Evolutionary conservation across 2,797 vertebrate species (phyloP), one percentile per base, ranked within the genome.

Genomic region (Rhadinocentrus ornatus): DNA sequence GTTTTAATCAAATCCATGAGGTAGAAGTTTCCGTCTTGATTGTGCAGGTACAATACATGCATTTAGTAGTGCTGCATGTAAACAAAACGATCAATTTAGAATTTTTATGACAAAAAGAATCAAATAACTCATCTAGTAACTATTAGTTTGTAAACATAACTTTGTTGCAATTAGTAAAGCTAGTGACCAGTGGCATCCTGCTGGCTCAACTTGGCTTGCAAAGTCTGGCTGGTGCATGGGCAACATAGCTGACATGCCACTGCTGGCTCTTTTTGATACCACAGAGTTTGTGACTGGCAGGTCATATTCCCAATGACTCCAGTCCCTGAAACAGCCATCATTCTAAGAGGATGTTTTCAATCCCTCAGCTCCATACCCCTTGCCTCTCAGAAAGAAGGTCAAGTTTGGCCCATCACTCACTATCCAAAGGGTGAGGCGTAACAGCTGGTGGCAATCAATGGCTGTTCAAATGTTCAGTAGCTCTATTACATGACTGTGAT

Each of bases 321-420:
- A 88, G 56, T 22, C 83, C 82, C 90, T 92, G 91, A 94, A 90
- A 87, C 93, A 92, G 86, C 89, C 91, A 92, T 94, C 90, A 93
- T 91, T 92, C 86, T 78, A 66, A 92, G 90, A 93, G 86, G 93
- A 95, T 94, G 93, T 93, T 91, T 94, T 96, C 92, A 94, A 93
- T 94, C 88, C 87, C 75, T 80, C 82, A 59, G 75, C 76, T 58
- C 81, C 56, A 44, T 58, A 76, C 53, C 73, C 71, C 73, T 75
- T 66, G 66, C 80, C 78, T 76, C 83, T 93, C 85, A 86, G 87
- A 86, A 86, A 83, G 86, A 87, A 92, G 93, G 94, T 96, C 94
- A 96, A 93, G 90, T 92, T 95, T 91, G 88, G 88, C 88, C 93
- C 92, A 91, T 95, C 94, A 92, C 93, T 96, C 93, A 93, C 88